Evolutionary conservation across 2,113 vertebrate species (phyloP).

Genomic region (Macroglossus sobrinus): DNA sequence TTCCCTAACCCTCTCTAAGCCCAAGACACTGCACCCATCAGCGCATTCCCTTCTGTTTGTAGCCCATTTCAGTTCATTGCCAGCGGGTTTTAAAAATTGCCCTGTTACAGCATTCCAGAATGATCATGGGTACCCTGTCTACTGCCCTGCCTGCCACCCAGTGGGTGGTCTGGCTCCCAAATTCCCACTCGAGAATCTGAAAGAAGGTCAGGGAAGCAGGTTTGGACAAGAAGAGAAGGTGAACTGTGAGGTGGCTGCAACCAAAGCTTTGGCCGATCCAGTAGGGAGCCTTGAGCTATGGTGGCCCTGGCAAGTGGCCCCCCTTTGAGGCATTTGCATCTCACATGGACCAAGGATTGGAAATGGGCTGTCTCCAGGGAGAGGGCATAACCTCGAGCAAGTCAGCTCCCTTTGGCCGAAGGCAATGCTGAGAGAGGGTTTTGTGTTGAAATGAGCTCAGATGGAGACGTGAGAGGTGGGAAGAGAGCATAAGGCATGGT

Average conservation of each 20-base stretch:
- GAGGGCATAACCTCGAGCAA: no score
- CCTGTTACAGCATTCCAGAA: neutral
- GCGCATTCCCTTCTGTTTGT: neutral
- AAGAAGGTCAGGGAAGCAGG: neutral
- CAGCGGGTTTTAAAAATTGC: neutral
- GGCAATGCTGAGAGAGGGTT: neutral
- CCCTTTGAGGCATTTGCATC: neutral
- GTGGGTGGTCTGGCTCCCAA: neutral
- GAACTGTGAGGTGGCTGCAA: neutral
- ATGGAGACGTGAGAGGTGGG: neutral
- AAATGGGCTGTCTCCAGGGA: neutral
- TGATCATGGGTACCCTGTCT: no score
- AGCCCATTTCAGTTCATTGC: neutral
- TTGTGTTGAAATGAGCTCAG: slow-evolving; percentile 23
- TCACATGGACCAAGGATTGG: neutral
- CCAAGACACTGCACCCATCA: neutral
- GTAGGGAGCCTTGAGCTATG: no score
- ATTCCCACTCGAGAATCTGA: no score
- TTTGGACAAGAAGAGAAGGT: neutral
- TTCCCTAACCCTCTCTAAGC: neutral
- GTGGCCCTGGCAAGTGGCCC: neutral
- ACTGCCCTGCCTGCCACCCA: neutral
- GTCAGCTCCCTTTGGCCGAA: neutral
- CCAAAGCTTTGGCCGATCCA: neutral
- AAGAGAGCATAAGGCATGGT: neutral